Evolutionary conservation across 1,140 invertebrate genomes (phyloP).

Genomic region (Eumaeus atala): DNA sequence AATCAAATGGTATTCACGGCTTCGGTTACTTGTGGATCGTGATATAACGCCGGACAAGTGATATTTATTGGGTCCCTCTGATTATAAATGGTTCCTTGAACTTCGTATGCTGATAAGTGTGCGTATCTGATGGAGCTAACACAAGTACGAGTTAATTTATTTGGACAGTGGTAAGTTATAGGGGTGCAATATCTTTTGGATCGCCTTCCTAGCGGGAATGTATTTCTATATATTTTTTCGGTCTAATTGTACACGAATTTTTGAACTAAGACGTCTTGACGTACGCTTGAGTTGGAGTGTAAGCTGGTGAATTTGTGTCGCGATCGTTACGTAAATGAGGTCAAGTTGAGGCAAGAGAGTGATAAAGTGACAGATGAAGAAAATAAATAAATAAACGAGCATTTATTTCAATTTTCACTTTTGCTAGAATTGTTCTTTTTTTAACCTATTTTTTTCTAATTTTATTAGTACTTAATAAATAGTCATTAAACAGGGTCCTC

Average conservation of each 20-base stretch:
- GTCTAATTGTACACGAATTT: background rate
- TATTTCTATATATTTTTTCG: background rate
- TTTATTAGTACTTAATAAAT: too few species aligned
- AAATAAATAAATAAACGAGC: too few species aligned
- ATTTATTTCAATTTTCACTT: too few species aligned
- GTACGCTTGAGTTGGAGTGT: too few species aligned
- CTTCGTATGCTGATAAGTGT: constrained; percentile 8
- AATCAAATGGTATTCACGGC: constrained; percentile 1
- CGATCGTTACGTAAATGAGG: too few species aligned
- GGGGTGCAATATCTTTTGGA: background rate
- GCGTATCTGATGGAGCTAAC: background rate
- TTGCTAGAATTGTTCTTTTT: too few species aligned
- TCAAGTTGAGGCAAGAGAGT: too few species aligned
- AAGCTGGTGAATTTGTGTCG: too few species aligned
- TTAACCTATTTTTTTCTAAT: too few species aligned
- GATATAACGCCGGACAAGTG: constrained; percentile 1
- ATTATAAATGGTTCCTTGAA: constrained; percentile 1
- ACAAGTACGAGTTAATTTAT: constrained; percentile 3
- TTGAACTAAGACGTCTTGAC: too few species aligned
- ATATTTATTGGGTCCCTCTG: background rate
- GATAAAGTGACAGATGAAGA: too few species aligned
- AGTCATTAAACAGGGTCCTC: too few species aligned
- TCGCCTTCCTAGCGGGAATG: background rate
- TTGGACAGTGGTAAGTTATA: background rate
- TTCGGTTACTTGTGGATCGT: constrained; percentile 8